phyloP scores from a whole-genome alignment of 2,113 vertebrate genomes.

The Orycteropus afer region DNA sequence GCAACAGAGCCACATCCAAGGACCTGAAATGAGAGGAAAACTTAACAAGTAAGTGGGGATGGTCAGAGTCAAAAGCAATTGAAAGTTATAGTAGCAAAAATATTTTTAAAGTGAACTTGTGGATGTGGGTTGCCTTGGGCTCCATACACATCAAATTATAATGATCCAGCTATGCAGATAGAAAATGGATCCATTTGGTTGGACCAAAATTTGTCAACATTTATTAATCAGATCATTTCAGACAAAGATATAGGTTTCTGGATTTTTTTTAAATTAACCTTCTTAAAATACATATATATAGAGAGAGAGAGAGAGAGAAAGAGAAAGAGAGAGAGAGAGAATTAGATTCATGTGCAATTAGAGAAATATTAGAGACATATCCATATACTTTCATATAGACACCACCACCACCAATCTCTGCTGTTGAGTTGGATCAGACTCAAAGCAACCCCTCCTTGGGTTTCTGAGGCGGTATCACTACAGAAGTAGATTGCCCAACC shows the following conservation, averaged over 20 bases:
- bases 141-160: neutral
- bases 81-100: neutral
- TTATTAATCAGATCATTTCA: neutral
- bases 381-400: neutral
- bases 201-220: neutral
- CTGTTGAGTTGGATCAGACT: too few species aligned
- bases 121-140: neutral
- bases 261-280: neutral
- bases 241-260: neutral
- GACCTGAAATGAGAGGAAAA: slow-evolving; percentile 84
- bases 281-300: too few species aligned
- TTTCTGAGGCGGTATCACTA: too few species aligned
- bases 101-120: neutral
- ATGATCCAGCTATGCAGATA: neutral
- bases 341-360: neutral
- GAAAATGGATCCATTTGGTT: too few species aligned
- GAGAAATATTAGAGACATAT: neutral
- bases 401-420: too few species aligned
- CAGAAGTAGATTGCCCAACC: too few species aligned
- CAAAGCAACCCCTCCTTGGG: too few species aligned
- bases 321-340: too few species aligned
- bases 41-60: neutral
- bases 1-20: slow-evolving; percentile 95
- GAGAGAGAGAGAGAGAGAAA: too few species aligned
- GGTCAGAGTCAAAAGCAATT: neutral